Percentiles rank a stretch among this genome's conserved stretches.
Evolutionary conservation across 1,140 invertebrate species (phyloP).

Genomic region (Bombus waltoni): DNA sequence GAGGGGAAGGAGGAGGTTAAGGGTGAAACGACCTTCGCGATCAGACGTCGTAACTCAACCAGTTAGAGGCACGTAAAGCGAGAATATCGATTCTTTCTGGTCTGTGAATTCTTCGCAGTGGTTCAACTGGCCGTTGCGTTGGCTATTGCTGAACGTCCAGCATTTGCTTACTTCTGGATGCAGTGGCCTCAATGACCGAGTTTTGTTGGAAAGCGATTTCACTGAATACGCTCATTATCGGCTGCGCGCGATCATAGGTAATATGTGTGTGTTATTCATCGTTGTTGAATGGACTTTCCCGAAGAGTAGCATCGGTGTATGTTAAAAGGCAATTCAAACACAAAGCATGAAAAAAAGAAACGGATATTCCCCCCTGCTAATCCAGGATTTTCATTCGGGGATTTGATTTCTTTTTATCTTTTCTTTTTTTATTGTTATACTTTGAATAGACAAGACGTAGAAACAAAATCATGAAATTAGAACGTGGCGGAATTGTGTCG

Average conservation of each 20-base stretch:
- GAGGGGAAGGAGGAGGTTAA: constrained; percentile 37
- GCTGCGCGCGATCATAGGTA: not conserved
- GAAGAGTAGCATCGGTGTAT: not conserved
- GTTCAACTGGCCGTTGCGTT: not conserved
- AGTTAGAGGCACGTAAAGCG: not conserved
- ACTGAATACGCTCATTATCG: constrained; percentile 13
- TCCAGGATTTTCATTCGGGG: not conserved
- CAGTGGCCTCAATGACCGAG: constrained; percentile 19
- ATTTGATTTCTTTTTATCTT: not conserved
- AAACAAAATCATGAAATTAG: not conserved
- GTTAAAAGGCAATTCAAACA: not conserved
- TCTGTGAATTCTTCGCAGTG: constrained; percentile 38
- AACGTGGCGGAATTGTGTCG: not conserved
- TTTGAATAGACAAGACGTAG: not conserved
- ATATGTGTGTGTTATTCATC: not conserved
- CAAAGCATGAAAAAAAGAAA: not conserved
- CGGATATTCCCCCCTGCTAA: not conserved
- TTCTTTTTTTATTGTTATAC: not conserved
- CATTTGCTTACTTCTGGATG: not conserved
- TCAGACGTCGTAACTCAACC: constrained; percentile 49
- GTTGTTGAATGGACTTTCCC: not conserved
- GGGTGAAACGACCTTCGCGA: constrained; percentile 46
- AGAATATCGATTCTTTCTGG: constrained; percentile 54
- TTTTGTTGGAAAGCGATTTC: not conserved
- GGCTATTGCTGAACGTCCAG: not conserved